These are phyloP conservation scores for Lucinisca nassula DNA, from an alignment of 2,888 invertebrate species.

Conservation along the genomic window DNA sequence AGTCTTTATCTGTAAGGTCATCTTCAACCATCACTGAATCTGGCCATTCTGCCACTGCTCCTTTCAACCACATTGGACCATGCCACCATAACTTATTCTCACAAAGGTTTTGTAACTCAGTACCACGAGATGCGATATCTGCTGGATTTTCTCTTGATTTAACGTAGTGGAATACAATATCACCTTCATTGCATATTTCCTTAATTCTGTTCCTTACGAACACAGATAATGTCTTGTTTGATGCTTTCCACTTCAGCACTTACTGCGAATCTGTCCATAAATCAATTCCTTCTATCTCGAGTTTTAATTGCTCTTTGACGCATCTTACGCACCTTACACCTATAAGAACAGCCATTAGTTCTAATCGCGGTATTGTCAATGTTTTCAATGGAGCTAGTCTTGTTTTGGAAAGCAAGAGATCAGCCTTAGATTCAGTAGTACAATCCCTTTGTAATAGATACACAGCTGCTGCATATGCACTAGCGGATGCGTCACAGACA, in stretches of 20 bases:
- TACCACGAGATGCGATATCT: background rate
- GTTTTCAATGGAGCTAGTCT: background rate
- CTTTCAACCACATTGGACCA: background rate
- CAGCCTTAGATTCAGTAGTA: background rate
- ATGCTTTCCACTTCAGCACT: background rate
- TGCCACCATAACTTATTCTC: background rate
- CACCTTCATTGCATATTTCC: background rate
- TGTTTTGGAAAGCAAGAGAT: constrained; percentile 11
- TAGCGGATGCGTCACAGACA: background rate
- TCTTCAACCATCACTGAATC: background rate
- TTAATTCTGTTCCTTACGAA: background rate
- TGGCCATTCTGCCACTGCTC: background rate
- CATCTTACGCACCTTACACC: background rate
- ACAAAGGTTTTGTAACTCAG: background rate
- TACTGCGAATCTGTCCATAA: background rate
- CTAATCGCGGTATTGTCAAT: constrained; percentile 2
- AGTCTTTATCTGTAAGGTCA: background rate
- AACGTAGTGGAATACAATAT: background rate
- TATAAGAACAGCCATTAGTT: constrained; percentile 6
- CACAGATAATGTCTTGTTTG: background rate
- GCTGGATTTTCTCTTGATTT: background rate
- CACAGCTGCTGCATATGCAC: constrained; percentile 8
- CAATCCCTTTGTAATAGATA: background rate
- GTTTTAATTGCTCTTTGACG: background rate
- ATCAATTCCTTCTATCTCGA: background rate